A percentile compares a stretch with the other conserved stretches of the same genome.
Conservation (phyloP, 1,140 invertebrate genomes). For the Heliconius himera region DNA sequence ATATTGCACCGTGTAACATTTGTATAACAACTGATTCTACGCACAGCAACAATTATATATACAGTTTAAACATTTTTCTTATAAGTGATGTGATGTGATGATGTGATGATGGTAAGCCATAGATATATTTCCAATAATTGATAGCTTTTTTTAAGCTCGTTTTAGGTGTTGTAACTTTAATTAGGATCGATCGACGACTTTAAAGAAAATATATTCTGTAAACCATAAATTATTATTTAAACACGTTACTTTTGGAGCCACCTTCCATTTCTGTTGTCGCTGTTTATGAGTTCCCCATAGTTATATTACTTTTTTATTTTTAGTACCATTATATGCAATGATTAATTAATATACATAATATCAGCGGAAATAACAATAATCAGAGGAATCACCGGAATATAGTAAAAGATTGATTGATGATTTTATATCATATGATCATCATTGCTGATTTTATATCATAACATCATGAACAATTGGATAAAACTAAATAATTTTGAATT, state of each 20-base stretch:
- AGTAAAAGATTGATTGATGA: background rate
- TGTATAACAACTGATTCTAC: slow-evolving; percentile 57
- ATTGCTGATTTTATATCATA: background rate
- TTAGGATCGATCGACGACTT: background rate
- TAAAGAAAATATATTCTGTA: background rate
- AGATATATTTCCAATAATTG: background rate
- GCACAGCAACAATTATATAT: slow-evolving; percentile 39
- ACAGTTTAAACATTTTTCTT: background rate
- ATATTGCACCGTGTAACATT: slow-evolving; percentile 74
- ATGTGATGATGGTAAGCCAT: background rate
- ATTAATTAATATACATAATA: background rate
- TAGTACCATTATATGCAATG: background rate
- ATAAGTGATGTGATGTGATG: background rate
- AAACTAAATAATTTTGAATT: background rate
- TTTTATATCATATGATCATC: background rate
- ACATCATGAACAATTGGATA: background rate
- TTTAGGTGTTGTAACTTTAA: background rate
- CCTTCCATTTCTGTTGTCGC: background rate
- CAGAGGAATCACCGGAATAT: background rate
- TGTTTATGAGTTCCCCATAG: background rate
- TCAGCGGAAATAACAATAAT: too few species aligned
- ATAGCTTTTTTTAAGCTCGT: background rate
- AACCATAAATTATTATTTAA: too few species aligned
- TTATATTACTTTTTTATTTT: background rate
- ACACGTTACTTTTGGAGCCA: too few species aligned